Evolutionary conservation across 2,888 invertebrate species (phyloP), one percentile per base, ranked within the genome.

Genomic region (Drosophila colorata): DNA sequence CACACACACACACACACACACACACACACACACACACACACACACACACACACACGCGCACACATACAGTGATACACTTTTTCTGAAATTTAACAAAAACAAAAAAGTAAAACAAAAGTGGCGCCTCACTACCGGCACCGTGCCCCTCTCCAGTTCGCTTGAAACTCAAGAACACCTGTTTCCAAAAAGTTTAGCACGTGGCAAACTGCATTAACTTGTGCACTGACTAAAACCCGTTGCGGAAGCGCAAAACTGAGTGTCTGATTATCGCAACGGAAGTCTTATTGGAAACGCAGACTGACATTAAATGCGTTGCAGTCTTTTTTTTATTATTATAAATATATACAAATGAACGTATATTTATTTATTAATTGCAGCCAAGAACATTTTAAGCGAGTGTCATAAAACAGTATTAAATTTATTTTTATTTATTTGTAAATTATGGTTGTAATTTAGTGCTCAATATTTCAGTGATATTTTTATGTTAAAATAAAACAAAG

Each of bases 261-360:
- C 66, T 13, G 56, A 43, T 49, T 46, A 37, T 51, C 33, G 6
- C 25, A 44, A 14, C 74, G 73, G 73, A 73, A 73, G 73, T 72
- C 35, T 11, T 23, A 23, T 53, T 53, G 41, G 14, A 33, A 53
- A 5, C 23, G 43, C 28, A 38, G 23, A 14, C 7, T 13, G 38
- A 38, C 43, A 49, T 37, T 64, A 23, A 53, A 41, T 41, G 43
- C 51, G 31, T 7, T 56, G 18, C 23, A 8, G 2, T 37, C 5
- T 8, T 16, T 25, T 64, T 33, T 31, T 38, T 46, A 9, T 41
- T 43, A 16, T 18, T 8, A 23, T 13, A 14, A 33, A 33, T n/a
- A n/a, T 3, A 33, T 33, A 13, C 5, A 18, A 20, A 20, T 20
- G 20, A 3, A 20, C 4, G 20, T 28, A 28, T 28, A 25, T 18